These are phyloP conservation scores for Kradibia gibbosae DNA, from an alignment of 1,140 invertebrate species.

Conservation along the genomic window DNA sequence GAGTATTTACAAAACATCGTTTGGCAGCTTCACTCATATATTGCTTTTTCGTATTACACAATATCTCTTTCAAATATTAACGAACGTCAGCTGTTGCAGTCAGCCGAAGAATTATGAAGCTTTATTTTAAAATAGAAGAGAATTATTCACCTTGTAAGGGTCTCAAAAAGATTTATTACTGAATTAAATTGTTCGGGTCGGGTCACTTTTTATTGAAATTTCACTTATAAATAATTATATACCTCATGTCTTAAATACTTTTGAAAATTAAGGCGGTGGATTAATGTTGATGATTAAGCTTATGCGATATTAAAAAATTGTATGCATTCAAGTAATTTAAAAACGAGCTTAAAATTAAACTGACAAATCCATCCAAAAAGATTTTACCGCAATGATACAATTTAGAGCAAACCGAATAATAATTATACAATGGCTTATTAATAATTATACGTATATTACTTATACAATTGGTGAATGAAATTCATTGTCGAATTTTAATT, in stretches of 20 bases:
- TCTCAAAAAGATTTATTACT: slow-evolving; percentile 4
- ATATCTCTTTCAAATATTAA: not conserved
- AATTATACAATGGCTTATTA: too few relatives aligned
- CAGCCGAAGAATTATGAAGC: slow-evolving; percentile 11
- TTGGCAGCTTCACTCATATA: not conserved
- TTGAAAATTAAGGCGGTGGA: not conserved
- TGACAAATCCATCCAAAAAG: too few relatives aligned
- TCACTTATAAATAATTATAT: not conserved
- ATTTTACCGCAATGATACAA: too few relatives aligned
- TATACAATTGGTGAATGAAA: too few relatives aligned
- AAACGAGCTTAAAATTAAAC: too few relatives aligned
- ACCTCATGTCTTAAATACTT: not conserved
- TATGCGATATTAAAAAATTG: too few relatives aligned
- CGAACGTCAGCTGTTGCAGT: slow-evolving; percentile 37
- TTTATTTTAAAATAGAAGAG: slow-evolving; percentile 36
- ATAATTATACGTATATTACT: too few relatives aligned
- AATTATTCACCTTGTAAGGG: slow-evolving; percentile 24
- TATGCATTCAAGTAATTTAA: too few relatives aligned
- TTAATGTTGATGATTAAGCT: not conserved
- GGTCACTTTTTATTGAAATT: not conserved
- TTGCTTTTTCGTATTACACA: slow-evolving; percentile 24
- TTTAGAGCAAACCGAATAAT: too few relatives aligned
- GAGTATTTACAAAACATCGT: not conserved
- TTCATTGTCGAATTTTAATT: too few relatives aligned
- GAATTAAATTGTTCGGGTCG: slow-evolving; percentile 11